These are phyloP conservation scores for Sebastes nivosus DNA, from an alignment of 2,797 vertebrate genomes.

Conservation along the genomic window DNA sequence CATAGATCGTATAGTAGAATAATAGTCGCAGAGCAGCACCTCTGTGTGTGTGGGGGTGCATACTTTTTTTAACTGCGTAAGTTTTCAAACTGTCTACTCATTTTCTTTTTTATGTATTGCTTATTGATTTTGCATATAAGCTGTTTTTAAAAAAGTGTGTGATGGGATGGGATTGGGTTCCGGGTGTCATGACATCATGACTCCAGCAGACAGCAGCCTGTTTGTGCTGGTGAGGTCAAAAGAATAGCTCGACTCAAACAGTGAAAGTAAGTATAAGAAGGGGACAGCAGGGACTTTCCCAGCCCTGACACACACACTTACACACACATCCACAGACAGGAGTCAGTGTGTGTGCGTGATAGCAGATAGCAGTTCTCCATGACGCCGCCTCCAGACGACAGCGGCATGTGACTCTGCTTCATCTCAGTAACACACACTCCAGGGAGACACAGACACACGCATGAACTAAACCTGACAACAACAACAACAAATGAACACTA, in stretches of 20 bases:
- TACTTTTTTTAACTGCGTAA: neutral
- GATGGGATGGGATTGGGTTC: neutral
- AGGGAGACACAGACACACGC: neutral
- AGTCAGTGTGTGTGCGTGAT: slow-evolving; percentile 36
- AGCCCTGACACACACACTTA: slow-evolving; percentile 22
- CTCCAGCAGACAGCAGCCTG: slow-evolving; percentile 53
- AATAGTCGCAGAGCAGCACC: neutral
- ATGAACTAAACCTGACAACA: slow-evolving; percentile 36
- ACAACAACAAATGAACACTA: slow-evolving; percentile 26
- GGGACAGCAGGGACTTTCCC: slow-evolving; percentile 71
- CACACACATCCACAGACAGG: slow-evolving; percentile 31
- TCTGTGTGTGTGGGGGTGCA: neutral
- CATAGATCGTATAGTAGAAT: no score
- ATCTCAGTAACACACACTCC: slow-evolving; percentile 65
- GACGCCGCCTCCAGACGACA: slow-evolving; percentile 71
- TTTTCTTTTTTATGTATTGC: neutral
- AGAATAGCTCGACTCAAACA: slow-evolving; percentile 26
- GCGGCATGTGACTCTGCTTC: slow-evolving; percentile 75
- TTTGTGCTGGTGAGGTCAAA: slow-evolving; percentile 34
- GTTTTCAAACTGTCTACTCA: neutral
- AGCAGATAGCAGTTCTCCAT: slow-evolving; percentile 69
- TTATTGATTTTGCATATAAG: neutral
- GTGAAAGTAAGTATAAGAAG: slow-evolving; percentile 9
- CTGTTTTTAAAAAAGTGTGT: neutral
- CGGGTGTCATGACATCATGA: slow-evolving; percentile 50